Evolutionary conservation across 2,797 vertebrate genomes (phyloP).

Genomic region (Nyctibius grandis): DNA sequence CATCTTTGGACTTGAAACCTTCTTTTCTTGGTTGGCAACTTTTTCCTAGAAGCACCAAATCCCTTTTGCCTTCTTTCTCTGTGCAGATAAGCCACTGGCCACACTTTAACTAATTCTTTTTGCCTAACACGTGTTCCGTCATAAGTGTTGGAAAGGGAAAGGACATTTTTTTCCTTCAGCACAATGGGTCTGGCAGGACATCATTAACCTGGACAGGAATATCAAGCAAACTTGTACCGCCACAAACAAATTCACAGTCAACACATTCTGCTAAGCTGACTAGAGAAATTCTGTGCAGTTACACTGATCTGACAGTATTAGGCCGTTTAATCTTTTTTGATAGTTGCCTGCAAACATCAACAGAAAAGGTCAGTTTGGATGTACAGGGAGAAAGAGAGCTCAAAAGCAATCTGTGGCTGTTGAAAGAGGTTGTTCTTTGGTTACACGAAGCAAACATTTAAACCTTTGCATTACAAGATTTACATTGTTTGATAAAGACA

Average conservation of each 20-base stretch:
- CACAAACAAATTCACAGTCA: background rate
- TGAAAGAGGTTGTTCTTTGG: background rate
- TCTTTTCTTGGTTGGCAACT: background rate
- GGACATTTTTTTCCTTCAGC: background rate
- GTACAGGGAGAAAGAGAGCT: background rate
- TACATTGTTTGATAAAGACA: background rate
- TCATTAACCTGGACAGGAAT: background rate
- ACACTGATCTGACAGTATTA: background rate
- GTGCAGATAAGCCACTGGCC: background rate
- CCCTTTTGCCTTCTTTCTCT: background rate
- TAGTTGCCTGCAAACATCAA: background rate
- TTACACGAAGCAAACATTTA: background rate
- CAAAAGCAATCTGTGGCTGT: background rate
- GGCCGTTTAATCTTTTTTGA: background rate
- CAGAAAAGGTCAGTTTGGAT: background rate
- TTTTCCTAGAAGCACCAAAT: conserved; percentile 33
- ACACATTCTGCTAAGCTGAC: background rate
- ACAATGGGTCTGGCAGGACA: background rate
- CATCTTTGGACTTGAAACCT: background rate
- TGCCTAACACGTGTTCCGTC: background rate
- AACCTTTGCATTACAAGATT: background rate
- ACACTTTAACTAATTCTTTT: conserved; percentile 35
- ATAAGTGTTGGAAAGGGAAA: background rate
- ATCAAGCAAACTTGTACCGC: background rate
- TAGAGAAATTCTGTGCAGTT: background rate